These are phyloP conservation scores for Cossypha heuglini DNA, from an alignment of 2,797 vertebrate genomes.

Conservation along the genomic window DNA sequence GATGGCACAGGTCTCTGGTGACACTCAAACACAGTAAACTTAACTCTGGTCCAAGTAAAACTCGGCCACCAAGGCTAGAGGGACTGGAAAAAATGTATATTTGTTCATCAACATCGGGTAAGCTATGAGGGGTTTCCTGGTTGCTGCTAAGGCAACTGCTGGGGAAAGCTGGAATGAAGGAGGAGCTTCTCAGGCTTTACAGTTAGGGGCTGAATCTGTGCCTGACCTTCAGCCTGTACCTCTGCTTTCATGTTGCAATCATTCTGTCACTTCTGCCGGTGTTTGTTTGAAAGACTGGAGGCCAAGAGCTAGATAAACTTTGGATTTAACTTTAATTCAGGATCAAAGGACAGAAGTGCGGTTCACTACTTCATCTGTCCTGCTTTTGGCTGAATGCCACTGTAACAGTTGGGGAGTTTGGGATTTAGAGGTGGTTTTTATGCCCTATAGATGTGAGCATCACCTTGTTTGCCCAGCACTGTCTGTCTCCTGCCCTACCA, in stretches of 20 bases:
- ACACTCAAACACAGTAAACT: background rate
- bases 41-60: background rate
- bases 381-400: background rate
- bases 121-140: background rate
- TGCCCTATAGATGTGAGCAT: background rate
- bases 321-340: conserved; percentile 46
- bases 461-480: background rate
- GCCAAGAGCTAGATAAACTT: conserved; percentile 37
- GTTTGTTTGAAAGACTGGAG: conserved; percentile 37
- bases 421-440: background rate
- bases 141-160: background rate
- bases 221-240: conserved; percentile 34
- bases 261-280: background rate
- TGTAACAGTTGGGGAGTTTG: rapidly evolving
- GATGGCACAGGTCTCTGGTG: background rate
- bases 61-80: background rate
- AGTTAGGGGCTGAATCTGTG: background rate
- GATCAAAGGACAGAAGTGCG: conserved; percentile 15
- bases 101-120: background rate
- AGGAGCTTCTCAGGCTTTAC: background rate
- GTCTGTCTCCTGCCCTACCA: background rate
- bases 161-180: background rate
- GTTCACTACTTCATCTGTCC: background rate
- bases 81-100: background rate
- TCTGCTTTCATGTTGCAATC: conserved; percentile 51